Percentiles rank a stretch among this genome's conserved stretches.
phyloP scores from a whole-genome alignment of 2,888 invertebrate genomes.

The Aporophyla lueneburgensis region DNA sequence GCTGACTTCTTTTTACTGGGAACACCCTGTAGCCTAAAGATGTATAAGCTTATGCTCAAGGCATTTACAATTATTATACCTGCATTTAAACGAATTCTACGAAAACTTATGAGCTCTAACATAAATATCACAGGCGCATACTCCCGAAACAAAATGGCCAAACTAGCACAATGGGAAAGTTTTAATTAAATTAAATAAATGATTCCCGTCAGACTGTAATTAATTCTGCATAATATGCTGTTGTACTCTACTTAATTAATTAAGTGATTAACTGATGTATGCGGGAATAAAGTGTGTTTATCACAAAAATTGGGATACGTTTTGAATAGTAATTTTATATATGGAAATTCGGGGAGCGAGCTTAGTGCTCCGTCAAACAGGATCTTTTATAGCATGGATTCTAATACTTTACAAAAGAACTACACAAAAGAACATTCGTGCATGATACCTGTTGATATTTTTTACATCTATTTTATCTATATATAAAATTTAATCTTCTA shows the following conservation, averaged over 20 bases:
- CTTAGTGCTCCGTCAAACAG: background rate
- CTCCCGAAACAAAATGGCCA: constrained; percentile 33
- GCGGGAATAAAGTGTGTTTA: background rate
- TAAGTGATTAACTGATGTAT: constrained; percentile 24
- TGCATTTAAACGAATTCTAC: background rate
- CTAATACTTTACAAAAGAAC: background rate
- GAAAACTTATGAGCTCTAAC: background rate
- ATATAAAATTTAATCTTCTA: too few species aligned
- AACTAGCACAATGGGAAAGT: constrained; percentile 27
- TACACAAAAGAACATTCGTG: too few species aligned
- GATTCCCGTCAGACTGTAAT: constrained; percentile 27
- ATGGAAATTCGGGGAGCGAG: background rate
- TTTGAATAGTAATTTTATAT: background rate
- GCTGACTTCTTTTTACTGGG: too few species aligned
- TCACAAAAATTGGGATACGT: background rate
- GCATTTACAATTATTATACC: background rate
- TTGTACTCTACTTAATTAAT: constrained; percentile 29
- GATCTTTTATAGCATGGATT: background rate
- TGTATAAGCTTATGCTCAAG: background rate
- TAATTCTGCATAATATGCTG: constrained; percentile 31
- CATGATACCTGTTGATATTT: too few species aligned
- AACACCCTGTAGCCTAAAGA: too few species aligned
- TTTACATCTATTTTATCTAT: too few species aligned
- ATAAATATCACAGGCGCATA: constrained; percentile 1
- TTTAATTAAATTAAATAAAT: constrained; percentile 56